These are phyloP conservation scores for Didymodactylos carnosus DNA, from an alignment of 2,888 invertebrate genomes.

Conservation along the genomic window DNA sequence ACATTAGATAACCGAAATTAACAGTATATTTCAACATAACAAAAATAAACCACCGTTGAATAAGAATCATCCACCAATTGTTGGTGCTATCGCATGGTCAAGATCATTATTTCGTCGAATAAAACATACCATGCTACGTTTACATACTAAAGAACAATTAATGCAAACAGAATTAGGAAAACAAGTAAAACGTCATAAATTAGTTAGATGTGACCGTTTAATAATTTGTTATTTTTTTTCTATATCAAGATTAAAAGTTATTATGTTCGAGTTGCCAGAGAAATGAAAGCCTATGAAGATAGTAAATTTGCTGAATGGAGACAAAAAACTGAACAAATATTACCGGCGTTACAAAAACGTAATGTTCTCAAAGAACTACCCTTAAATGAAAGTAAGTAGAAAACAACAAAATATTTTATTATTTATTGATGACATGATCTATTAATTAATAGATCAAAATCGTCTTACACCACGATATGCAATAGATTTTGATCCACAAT, in stretches of 20 bases:
- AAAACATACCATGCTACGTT: conserved; percentile 57
- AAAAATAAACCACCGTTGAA: conserved; percentile 46
- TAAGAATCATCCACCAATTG: conserved; percentile 55
- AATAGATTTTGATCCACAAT: conserved; percentile 34
- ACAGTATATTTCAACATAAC: conserved; percentile 25
- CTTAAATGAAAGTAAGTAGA: neutral
- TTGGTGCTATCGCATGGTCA: conserved; percentile 68
- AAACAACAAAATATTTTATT: neutral
- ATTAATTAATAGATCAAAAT: neutral
- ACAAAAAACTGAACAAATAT: conserved; percentile 43
- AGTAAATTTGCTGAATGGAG: conserved; percentile 52
- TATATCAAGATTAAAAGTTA: conserved; percentile 46
- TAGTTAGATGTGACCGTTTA: conserved; percentile 13
- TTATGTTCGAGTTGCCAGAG: conserved; percentile 53
- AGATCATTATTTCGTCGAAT: conserved; percentile 55
- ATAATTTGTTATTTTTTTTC: neutral
- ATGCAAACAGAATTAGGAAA: conserved; percentile 51
- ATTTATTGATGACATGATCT: neutral
- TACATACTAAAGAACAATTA: conserved; percentile 54
- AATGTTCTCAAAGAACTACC: conserved; percentile 10
- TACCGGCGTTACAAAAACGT: conserved; percentile 44
- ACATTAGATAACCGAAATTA: conserved; percentile 21
- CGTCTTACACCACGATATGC: conserved; percentile 20
- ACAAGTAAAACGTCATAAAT: too few relatives aligned
- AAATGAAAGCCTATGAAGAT: conserved; percentile 56